Conservation (phyloP, 2,888 invertebrate genomes). For the Yponomeuta plumbellus region DNA sequence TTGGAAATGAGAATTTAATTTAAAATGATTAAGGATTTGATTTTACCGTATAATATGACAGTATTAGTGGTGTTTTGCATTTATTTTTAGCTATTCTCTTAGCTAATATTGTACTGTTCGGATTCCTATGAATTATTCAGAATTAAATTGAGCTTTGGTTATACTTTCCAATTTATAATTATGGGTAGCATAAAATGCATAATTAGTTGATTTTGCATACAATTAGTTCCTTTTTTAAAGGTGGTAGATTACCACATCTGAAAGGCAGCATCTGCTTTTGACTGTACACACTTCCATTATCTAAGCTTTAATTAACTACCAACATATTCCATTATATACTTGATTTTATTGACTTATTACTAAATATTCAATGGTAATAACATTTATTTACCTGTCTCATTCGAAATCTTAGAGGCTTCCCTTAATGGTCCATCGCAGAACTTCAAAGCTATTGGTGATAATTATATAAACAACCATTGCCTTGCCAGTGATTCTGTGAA, state of each 20-base stretch:
- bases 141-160: neutral
- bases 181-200: slow-evolving; percentile 5
- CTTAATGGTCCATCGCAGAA: neutral
- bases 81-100: slow-evolving; percentile 28
- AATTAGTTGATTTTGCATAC: neutral
- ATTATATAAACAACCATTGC: slow-evolving; percentile 25
- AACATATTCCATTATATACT: neutral
- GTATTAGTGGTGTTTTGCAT: slow-evolving; percentile 63
- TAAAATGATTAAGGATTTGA: neutral
- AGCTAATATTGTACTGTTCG: slow-evolving; percentile 2
- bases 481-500: slow-evolving; percentile 52
- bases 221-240: slow-evolving; percentile 15
- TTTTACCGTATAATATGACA: slow-evolving; percentile 15
- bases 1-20: neutral
- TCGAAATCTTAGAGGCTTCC: neutral
- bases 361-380: neutral
- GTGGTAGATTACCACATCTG: neutral
- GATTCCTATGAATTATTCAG: neutral
- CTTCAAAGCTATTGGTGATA: slow-evolving; percentile 10
- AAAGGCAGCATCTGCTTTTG: neutral
- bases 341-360: neutral
- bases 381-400: neutral
- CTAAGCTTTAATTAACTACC: slow-evolving; percentile 17
- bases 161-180: neutral
- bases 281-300: neutral